Evolutionary conservation across 2,797 vertebrate genomes (phyloP), one percentile per base, ranked within the genome.

Genomic region (Esox masquinongy): DNA sequence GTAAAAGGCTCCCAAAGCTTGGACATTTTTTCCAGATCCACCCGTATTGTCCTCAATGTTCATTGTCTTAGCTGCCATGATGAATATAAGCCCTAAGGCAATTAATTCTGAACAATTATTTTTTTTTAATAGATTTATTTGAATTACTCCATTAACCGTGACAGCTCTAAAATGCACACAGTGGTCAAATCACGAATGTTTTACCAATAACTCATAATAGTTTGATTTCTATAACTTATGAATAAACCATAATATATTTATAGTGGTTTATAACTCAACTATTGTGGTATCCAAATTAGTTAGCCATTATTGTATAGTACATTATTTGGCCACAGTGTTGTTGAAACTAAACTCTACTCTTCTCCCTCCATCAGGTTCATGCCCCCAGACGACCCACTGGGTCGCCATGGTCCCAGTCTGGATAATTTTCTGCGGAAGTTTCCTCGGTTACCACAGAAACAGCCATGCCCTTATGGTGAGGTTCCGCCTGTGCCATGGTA

Each of bases 381-480:
- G 93, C 89, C 89, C 39, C 94, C 94, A 0, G 93, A 94, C 69
- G 94, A 94, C 80, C 94, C 94, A 6, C 82, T 94, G 3, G 94
- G 94, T 11, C 92, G 93, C 70, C 81, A 93, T 6, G 94, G 94
- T 9, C 94, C 94, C 0, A 92, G 90, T 4, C 78, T 94, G 61
- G 90, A 93, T 31, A 94, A 94, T 81, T 93, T 94, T 73, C 86
- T 94, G 1, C 81, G 89, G 1, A 91, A 74, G 79, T 83, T 89
- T 82, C 93, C 93, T 1, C 90, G 90, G 81, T 94, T 93, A 39
- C 93, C 92, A 75, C 97, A 96, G 83, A 98, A 95, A 77, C 94
- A 94, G 76, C 94, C 88, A 0, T 99, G 97, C 77, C 97, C 97
- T 79, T 99, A 99, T 1, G 97, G 97, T 99, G 91, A 95, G 95